A percentile compares a stretch with the other conserved stretches of the same genome.
phyloP scores from a whole-genome alignment of 2,113 vertebrate species.

The Perccottus glenii region DNA sequence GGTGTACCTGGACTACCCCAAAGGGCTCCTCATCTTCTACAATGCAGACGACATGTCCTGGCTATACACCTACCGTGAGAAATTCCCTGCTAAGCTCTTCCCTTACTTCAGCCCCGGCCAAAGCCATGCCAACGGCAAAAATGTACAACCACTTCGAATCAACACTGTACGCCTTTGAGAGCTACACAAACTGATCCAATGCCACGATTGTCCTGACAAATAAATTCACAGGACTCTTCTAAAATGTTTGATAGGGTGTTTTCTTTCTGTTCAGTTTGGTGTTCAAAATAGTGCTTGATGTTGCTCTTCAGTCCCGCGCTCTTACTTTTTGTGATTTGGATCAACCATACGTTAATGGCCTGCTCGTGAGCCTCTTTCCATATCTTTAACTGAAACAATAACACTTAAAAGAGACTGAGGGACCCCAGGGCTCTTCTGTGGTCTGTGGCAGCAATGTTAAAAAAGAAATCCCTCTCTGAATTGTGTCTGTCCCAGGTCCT shows the following conservation, averaged over 20 bases:
- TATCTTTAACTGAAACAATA: constrained; percentile 31
- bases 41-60: constrained; percentile 98
- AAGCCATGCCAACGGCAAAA: constrained; percentile 97
- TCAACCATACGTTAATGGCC: constrained; percentile 5
- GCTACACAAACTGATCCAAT: neutral
- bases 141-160: constrained; percentile 94
- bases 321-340: constrained; percentile 41
- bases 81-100: constrained; percentile 90
- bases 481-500: constrained; percentile 31
- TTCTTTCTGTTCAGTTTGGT: constrained; percentile 45
- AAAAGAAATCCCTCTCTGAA: constrained; percentile 5
- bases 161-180: constrained; percentile 93
- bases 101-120: constrained; percentile 97
- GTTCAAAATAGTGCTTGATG: constrained; percentile 52
- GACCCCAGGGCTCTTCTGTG: constrained; percentile 29
- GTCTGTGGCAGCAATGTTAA: constrained; percentile 24
- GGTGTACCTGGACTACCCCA: constrained; percentile 95
- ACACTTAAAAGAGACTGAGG: constrained; percentile 24
- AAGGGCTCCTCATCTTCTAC: constrained; percentile 97
- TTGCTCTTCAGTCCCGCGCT: constrained; percentile 40
- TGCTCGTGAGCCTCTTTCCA: constrained; percentile 30
- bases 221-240: constrained; percentile 18
- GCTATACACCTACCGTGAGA: constrained; percentile 97
- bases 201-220: constrained; percentile 9
- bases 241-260: constrained; percentile 56